Evolutionary conservation across 2,113 vertebrate genomes (phyloP).

Genomic region (Hippocampus comes): DNA sequence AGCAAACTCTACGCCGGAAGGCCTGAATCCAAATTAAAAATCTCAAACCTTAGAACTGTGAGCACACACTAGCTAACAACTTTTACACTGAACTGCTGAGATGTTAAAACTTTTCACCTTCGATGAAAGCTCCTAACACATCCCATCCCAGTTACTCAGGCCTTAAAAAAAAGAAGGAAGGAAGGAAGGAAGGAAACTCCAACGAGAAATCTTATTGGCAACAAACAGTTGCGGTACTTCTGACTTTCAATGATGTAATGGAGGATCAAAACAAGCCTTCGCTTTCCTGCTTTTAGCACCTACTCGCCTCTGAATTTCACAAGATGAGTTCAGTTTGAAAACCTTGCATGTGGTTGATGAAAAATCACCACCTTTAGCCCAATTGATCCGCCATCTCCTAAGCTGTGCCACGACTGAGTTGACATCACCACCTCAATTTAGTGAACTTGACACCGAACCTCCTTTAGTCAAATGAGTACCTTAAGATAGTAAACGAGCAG

Average conservation of each 20-base stretch:
- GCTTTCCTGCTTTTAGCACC: not conserved
- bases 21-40: too few species aligned
- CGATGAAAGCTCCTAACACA: not conserved
- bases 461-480: conserved; percentile 64
- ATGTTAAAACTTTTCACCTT: not conserved
- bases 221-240: not conserved
- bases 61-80: too few species aligned
- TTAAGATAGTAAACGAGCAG: conserved; percentile 97
- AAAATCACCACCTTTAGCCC: not conserved
- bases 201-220: not conserved
- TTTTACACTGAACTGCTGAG: not conserved
- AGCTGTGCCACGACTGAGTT: not conserved
- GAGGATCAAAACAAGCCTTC: not conserved
- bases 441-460: not conserved
- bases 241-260: not conserved
- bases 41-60: too few species aligned
- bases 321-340: not conserved
- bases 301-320: not conserved
- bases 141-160: not conserved
- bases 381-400: not conserved
- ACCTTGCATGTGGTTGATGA: not conserved
- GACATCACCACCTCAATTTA: not conserved
- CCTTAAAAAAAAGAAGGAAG: not conserved
- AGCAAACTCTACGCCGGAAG: too few species aligned
- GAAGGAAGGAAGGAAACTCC: not conserved